These are phyloP conservation scores for Halictus quadricinctus DNA, from an alignment of 2,888 invertebrate species.

Conservation along the genomic window DNA sequence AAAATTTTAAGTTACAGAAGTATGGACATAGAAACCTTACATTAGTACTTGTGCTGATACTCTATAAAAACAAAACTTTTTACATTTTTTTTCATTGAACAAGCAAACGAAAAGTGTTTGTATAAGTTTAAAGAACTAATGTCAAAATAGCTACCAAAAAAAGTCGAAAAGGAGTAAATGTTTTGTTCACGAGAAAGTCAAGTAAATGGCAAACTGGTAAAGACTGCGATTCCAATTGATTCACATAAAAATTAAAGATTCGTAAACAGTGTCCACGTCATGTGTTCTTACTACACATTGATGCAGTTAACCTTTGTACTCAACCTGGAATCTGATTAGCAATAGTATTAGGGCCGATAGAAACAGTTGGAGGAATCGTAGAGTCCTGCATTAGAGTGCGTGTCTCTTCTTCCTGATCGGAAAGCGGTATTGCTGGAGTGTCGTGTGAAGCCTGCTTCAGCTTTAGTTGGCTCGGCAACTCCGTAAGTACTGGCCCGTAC, in stretches of 20 bases:
- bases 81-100: conserved; percentile 18
- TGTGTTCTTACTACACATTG: conserved; percentile 44
- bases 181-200: conserved; percentile 31
- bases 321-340: conserved; percentile 78
- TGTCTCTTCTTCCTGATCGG: conserved; percentile 81
- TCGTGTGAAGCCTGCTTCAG: conserved; percentile 73
- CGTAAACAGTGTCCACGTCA: conserved; percentile 45
- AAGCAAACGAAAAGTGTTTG: conserved; percentile 12
- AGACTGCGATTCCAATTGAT: conserved; percentile 28
- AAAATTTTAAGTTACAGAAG: conserved; percentile 32
- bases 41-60: conserved; percentile 42
- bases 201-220: conserved; percentile 31
- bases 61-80: conserved; percentile 44
- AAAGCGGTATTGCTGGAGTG: conserved; percentile 75
- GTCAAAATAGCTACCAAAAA: conserved; percentile 11
- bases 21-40: conserved; percentile 60
- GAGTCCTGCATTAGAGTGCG: conserved; percentile 79
- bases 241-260: conserved; percentile 43
- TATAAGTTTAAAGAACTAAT: conserved; percentile 27
- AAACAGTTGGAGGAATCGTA: conserved; percentile 64
- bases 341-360: conserved; percentile 71
- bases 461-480: conserved; percentile 80
- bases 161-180: conserved; percentile 10
- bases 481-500: conserved; percentile 82
- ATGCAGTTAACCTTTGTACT: conserved; percentile 54